Evolutionary conservation across 2,888 invertebrate species (phyloP), one percentile per base, ranked within the genome.

Genomic region (Tinea pellionella): DNA sequence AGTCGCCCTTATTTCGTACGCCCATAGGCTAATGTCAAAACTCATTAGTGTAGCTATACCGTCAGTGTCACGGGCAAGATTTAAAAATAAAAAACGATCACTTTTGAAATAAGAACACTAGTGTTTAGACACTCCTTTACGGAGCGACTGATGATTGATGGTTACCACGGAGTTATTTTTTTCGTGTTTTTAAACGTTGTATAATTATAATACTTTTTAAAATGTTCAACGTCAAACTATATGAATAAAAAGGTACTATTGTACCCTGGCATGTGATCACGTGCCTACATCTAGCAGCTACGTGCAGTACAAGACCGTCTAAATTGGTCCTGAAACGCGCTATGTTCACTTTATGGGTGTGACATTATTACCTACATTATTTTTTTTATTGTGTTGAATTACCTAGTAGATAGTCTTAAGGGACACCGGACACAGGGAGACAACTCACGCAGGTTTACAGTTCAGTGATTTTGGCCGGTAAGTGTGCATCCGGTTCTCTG

Each of bases 51-150:
- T 66, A 74, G 78, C 80, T 78, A 77, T 79, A 71, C 19, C 77
- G 77, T 86, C 86, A 86, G 80, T 85, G 86, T 84, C 86, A 85
- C 70, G 83, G 85, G 67, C 85, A 80, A 71, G 77, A 78, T 77
- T 78, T 79, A 80, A 83, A 84, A 81, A 78, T 83, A 77, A 77
- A 70, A 73, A 69, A 69, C 71, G 70, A 71, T 70, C 8, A 71
- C 69, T 74, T 80, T 81, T 78, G 77, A 82, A 82, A 83, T 79
- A 75, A 72, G 73, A 78, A 81, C 78, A 70, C 65, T 65, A 68
- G 69, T 74, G 71, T 79, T 75, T 75, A 68, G 68, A 74, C 78
- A 70, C 72, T 72, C 64, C 64, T 71, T 69, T 66, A 63, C 64
- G 65, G 63, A 62, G 62, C 62, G 63, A 24, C 19, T 64, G 75